Evolutionary conservation across 2,888 invertebrate species (phyloP), one percentile per base, ranked within the genome.

Genomic region (Harmothoe impar): DNA sequence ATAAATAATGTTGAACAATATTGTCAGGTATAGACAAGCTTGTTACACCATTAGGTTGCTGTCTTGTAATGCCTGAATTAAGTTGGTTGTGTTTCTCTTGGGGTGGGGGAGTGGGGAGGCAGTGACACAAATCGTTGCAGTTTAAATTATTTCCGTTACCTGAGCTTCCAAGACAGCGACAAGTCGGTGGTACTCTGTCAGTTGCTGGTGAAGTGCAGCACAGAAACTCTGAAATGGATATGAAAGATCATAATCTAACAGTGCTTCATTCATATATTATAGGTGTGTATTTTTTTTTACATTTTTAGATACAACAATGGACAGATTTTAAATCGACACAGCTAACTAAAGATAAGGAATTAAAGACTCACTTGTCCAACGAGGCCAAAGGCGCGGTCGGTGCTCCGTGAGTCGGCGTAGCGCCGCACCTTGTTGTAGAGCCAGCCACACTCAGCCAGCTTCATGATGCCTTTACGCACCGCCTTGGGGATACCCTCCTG

Each of bases 151-250:
- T 43, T 3, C 43, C 43, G 10, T 43, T 94, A 98, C 98, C 97
- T 98, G 98, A 90, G 98, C 97, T 95, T 99, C 98, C 89, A 99
- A 96, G 89, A 98, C 96, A 0, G 99, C 98, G 91, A 99, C 97
- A 93, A 98, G 97, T 92, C 98, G 97, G 95, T 98, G 98, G 96
- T 98, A 99, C 94, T 98, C 98, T 0, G 97, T 97, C 23, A 99
- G 96, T 95, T 99, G 98, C 91, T 97, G 97, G 94, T 98, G 97
- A 91, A 99, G 96, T 0, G 98, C 98, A 0, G 98, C 97, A 90
- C 98, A 97, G 93, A 99, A 97, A 89, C 98, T 98, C 96, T 98
- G 98, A 20, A 68, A 68, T 7, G 81, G 5, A 31, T 77, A 77
- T 7, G 77, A 17, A 77, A 77, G 25, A 77, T 25, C 7, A n/a